These are phyloP conservation scores for Epinephelus cyanopodus DNA, from an alignment of 2,113 vertebrate genomes.

Conservation along the genomic window DNA sequence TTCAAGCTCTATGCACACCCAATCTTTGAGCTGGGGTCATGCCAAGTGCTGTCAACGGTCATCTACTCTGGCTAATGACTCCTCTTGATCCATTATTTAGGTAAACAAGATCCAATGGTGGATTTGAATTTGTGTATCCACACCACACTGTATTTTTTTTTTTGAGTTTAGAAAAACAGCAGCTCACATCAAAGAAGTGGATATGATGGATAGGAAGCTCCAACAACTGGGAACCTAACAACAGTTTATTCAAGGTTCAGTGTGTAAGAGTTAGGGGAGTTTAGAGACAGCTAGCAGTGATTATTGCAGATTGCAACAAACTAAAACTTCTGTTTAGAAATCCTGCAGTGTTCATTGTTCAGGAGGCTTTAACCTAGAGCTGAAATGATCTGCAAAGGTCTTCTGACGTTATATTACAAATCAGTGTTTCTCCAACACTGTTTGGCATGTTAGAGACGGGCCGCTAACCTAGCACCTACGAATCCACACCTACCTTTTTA, in stretches of 20 bases:
- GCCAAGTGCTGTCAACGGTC: slow-evolving; percentile 34
- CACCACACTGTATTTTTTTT: not conserved
- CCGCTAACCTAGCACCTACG: too few relatives aligned
- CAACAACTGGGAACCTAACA: not conserved
- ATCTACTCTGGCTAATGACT: slow-evolving; percentile 59
- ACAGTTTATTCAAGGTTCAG: not conserved
- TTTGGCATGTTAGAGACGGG: too few relatives aligned
- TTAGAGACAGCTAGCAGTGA: too few relatives aligned
- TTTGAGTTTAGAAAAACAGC: slow-evolving; percentile 19
- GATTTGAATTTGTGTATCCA: slow-evolving; percentile 57
- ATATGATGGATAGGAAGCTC: not conserved
- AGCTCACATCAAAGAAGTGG: not conserved
- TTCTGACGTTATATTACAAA: too few relatives aligned
- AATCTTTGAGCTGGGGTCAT: slow-evolving; percentile 49
- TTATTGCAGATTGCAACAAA: too few relatives aligned
- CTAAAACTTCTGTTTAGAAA: too few relatives aligned
- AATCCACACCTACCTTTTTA: too few relatives aligned
- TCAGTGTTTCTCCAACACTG: too few relatives aligned
- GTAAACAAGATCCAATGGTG: slow-evolving; percentile 35
- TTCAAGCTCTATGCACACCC: slow-evolving; percentile 34
- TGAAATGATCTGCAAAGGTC: too few relatives aligned
- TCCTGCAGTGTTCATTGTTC: too few relatives aligned
- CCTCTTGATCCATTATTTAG: slow-evolving; percentile 59
- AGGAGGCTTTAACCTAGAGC: too few relatives aligned
- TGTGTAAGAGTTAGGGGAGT: too few relatives aligned